These are phyloP conservation scores for Pediacus dermestoides DNA, from an alignment of 2,888 invertebrate species.

Conservation along the genomic window DNA sequence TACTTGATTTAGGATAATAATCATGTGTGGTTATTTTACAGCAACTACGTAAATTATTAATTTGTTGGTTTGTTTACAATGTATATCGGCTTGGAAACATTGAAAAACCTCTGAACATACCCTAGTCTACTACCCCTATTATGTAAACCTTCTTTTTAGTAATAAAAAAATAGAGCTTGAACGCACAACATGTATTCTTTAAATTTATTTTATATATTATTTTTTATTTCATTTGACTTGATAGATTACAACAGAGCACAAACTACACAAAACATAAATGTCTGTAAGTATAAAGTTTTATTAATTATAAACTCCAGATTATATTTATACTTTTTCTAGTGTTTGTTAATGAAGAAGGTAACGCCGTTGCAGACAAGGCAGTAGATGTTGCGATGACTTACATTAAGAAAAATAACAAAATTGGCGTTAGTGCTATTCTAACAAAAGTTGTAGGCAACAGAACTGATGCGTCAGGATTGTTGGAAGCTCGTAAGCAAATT, in stretches of 20 bases:
- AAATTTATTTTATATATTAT: not conserved
- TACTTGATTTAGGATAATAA: constrained; percentile 1
- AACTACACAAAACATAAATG: constrained; percentile 70
- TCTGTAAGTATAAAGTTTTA: constrained; percentile 58
- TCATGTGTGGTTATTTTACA: not conserved
- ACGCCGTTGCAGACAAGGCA: constrained; percentile 67
- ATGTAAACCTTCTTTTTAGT: too few relatives aligned
- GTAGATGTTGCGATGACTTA: constrained; percentile 69
- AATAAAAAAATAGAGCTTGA: too few relatives aligned
- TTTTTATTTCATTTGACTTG: too few relatives aligned
- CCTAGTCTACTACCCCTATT: too few relatives aligned
- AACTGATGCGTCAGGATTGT: constrained; percentile 66
- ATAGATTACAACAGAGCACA: constrained; percentile 42
- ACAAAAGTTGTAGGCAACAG: constrained; percentile 65
- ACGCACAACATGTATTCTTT: constrained; percentile 2
- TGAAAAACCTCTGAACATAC: too few relatives aligned
- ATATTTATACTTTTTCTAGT: constrained; percentile 49
- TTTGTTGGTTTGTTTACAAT: constrained; percentile 1
- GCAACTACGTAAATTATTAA: not conserved
- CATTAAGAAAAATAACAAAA: constrained; percentile 64
- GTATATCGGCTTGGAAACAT: constrained; percentile 1
- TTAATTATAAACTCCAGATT: constrained; percentile 2
- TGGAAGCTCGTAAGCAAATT: constrained; percentile 66
- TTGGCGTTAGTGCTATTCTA: constrained; percentile 63
- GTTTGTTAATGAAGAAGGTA: constrained; percentile 71